Evolutionary conservation across 2,888 invertebrate genomes (phyloP).

Genomic region (Epinotia bilunana): DNA sequence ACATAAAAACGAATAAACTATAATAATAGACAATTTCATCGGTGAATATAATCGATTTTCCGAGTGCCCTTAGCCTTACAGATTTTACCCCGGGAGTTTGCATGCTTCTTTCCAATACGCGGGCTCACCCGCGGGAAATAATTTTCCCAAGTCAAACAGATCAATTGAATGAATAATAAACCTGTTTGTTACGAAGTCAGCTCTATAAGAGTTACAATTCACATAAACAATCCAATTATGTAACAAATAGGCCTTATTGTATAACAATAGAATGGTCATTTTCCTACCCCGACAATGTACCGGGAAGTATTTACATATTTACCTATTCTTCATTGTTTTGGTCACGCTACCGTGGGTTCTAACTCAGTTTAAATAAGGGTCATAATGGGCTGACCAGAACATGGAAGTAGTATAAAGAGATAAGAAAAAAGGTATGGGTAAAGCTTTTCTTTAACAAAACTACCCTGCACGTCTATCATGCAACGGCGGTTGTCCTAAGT

Average conservation of each 20-base stretch:
- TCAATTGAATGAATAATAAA: neutral
- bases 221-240: conserved; percentile 29
- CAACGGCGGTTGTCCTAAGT: too few relatives aligned
- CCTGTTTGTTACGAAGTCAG: neutral
- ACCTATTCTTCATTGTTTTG: conserved; percentile 33
- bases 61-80: too few relatives aligned
- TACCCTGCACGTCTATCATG: too few relatives aligned
- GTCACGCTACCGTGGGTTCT: conserved; percentile 28
- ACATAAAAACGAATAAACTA: too few relatives aligned
- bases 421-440: neutral
- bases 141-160: too few relatives aligned
- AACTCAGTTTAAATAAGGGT: neutral
- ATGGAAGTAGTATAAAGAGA: neutral
- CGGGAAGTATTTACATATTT: conserved; percentile 35
- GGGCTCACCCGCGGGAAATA: too few relatives aligned
- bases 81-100: too few relatives aligned
- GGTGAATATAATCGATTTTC: too few relatives aligned
- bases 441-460: neutral
- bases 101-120: too few relatives aligned
- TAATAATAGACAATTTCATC: too few relatives aligned
- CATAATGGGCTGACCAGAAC: conserved; percentile 2
- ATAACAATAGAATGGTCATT: conserved; percentile 41
- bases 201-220: neutral
- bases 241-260: conserved; percentile 34
- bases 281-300: conserved; percentile 40